phyloP scores from a whole-genome alignment of 1,140 invertebrate genomes.

The Cotesia vestalis region DNA sequence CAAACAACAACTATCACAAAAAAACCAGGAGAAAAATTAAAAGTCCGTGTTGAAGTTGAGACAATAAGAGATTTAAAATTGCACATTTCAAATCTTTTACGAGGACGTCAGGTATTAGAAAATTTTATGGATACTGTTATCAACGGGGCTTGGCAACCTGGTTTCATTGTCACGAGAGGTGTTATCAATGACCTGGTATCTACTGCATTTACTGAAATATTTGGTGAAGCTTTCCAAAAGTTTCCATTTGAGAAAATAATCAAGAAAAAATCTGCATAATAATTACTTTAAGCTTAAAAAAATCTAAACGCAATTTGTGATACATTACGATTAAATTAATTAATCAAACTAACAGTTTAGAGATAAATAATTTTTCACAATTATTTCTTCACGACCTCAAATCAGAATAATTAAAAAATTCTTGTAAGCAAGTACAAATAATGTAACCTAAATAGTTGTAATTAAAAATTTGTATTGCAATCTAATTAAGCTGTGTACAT shows the following conservation, averaged over 20 bases:
- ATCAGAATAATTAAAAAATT: too few relatives aligned
- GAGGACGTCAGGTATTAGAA: slow-evolving; percentile 73
- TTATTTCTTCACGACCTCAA: too few relatives aligned
- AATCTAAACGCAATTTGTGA: too few relatives aligned
- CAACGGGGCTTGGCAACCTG: slow-evolving; percentile 80
- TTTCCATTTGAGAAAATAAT: slow-evolving; percentile 74
- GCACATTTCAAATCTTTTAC: slow-evolving; percentile 77
- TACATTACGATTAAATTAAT: too few relatives aligned
- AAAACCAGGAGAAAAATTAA: slow-evolving; percentile 66
- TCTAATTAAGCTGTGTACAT: too few relatives aligned
- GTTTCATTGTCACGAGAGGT: slow-evolving; percentile 75
- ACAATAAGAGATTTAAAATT: slow-evolving; percentile 78
- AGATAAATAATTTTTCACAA: too few relatives aligned
- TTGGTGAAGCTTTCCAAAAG: slow-evolving; percentile 75
- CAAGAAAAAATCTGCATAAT: slow-evolving; percentile 44
- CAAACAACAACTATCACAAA: slow-evolving; percentile 80
- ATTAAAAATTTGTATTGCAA: too few relatives aligned
- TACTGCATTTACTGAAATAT: slow-evolving; percentile 82
- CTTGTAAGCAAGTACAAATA: too few relatives aligned
- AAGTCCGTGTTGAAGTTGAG: slow-evolving; percentile 76
- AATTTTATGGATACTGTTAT: slow-evolving; percentile 73
- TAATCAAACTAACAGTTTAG: too few relatives aligned
- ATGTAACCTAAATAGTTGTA: too few relatives aligned
- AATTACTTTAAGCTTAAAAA: background rate
- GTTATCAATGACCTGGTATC: slow-evolving; percentile 84